Conservation (phyloP, 2,113 vertebrate species). For the Dasypus novemcinctus region DNA sequence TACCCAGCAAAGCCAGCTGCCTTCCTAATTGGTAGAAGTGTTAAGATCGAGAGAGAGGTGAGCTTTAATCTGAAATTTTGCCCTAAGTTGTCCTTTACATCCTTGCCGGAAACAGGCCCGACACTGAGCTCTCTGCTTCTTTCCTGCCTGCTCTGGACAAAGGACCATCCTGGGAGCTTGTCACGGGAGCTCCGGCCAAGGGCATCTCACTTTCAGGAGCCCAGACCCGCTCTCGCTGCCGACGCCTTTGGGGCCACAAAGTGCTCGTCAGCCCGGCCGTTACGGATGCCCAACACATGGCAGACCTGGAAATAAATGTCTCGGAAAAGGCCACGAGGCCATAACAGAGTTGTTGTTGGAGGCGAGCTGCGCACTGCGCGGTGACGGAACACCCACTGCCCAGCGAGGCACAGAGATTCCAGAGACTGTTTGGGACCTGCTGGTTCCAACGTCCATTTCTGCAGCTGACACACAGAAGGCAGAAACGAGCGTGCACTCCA, state of each 20-base stretch:
- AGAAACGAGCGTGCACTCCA: conserved; percentile 37
- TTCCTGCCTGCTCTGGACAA: conserved; percentile 61
- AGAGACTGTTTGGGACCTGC: conserved; percentile 47
- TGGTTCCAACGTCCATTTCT: conserved; percentile 52
- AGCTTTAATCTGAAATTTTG: background rate
- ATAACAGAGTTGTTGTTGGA: conserved; percentile 67
- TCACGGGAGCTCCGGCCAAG: conserved; percentile 50
- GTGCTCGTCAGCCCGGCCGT: conserved; percentile 65
- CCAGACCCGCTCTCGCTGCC: conserved; percentile 14
- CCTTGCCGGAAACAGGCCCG: background rate
- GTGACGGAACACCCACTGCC: conserved; percentile 57
- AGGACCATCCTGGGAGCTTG: conserved; percentile 39
- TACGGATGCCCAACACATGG: conserved; percentile 72
- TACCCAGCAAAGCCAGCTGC: conserved; percentile 7
- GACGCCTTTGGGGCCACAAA: conserved; percentile 63
- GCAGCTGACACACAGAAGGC: conserved; percentile 1
- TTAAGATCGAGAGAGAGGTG: background rate
- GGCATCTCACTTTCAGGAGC: conserved; percentile 51
- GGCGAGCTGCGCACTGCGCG: conserved; percentile 45
- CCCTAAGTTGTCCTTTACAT: background rate
- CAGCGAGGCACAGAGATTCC: conserved; percentile 67
- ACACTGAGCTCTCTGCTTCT: background rate
- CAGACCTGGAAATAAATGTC: conserved; percentile 74
- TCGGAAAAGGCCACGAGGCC: conserved; percentile 72
- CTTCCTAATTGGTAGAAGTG: background rate